Evolutionary conservation across 2,113 vertebrate species (phyloP).

Genomic region (Eulemur macaco): DNA sequence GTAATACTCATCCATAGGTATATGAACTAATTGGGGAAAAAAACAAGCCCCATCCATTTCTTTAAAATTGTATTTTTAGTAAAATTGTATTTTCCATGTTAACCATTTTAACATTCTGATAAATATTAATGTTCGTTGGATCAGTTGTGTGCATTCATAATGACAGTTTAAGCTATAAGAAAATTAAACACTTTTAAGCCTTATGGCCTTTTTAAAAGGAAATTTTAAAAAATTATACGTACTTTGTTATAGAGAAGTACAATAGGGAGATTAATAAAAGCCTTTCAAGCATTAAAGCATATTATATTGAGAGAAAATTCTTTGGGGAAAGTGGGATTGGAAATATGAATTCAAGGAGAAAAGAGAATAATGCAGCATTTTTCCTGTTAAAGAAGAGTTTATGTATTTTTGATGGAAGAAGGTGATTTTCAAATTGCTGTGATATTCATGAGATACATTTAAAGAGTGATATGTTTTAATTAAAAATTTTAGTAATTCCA

Average conservation of each 20-base stretch:
- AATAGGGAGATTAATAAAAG: slow-evolving; percentile 8
- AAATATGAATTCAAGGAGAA: slow-evolving; percentile 18
- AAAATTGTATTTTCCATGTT: neutral
- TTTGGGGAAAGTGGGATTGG: neutral
- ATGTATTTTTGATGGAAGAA: neutral
- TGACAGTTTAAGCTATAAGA: neutral
- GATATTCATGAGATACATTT: neutral
- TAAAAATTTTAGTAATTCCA: neutral
- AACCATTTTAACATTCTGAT: slow-evolving; percentile 39
- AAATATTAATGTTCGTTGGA: slow-evolving; percentile 45
- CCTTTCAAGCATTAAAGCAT: neutral
- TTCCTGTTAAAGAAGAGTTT: neutral
- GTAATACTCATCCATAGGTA: neutral
- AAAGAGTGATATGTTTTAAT: slow-evolving; percentile 14
- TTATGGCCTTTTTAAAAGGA: neutral
- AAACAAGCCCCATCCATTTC: neutral
- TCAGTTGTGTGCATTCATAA: neutral
- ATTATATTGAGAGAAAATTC: neutral
- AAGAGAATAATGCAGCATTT: neutral
- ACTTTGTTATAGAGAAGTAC: slow-evolving; percentile 3
- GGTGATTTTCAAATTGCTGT: neutral
- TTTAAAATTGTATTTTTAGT: slow-evolving; percentile 3
- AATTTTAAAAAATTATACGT: neutral
- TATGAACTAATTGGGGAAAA: neutral
- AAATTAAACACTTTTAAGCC: slow-evolving; percentile 24